Evolutionary conservation across 2,888 invertebrate species (phyloP).

Genomic region (Nomada fucata): DNA sequence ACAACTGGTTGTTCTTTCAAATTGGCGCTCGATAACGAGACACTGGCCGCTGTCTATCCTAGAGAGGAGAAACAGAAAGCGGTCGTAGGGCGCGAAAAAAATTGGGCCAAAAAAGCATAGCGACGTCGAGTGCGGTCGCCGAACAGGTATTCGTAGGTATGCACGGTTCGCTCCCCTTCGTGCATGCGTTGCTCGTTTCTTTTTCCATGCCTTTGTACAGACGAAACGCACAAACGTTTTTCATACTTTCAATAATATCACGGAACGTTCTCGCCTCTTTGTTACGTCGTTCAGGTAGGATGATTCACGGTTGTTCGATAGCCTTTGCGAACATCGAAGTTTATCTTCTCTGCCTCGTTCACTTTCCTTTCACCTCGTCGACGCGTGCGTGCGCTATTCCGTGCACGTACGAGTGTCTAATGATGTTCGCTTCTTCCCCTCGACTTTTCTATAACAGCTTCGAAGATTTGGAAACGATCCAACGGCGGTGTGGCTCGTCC

Average conservation of each 20-base stretch:
- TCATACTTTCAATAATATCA: constrained; percentile 32
- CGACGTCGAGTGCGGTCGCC: constrained; percentile 36
- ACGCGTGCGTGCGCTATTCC: neutral
- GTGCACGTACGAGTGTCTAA: constrained; percentile 2
- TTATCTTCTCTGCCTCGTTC: constrained; percentile 20
- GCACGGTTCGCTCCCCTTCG: constrained; percentile 28
- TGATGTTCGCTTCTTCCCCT: neutral
- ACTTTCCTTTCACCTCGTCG: constrained; percentile 53
- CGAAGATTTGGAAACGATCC: neutral
- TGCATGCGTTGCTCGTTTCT: neutral
- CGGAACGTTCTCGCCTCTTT: constrained; percentile 15
- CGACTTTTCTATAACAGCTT: neutral
- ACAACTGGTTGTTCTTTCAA: neutral
- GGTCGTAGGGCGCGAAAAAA: neutral
- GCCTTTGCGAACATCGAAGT: constrained; percentile 27
- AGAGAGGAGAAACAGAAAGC: constrained; percentile 8
- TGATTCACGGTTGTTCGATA: constrained; percentile 33
- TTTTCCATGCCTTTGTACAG: neutral
- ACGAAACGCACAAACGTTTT: constrained; percentile 2
- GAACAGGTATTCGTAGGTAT: constrained; percentile 42
- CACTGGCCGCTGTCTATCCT: neutral
- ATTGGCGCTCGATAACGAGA: constrained; percentile 7
- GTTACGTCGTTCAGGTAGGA: constrained; percentile 13
- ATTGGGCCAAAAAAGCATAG: constrained; percentile 21
- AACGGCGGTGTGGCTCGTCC: neutral